phyloP scores from a whole-genome alignment of 2,888 invertebrate genomes.

The Furcula furcula region DNA sequence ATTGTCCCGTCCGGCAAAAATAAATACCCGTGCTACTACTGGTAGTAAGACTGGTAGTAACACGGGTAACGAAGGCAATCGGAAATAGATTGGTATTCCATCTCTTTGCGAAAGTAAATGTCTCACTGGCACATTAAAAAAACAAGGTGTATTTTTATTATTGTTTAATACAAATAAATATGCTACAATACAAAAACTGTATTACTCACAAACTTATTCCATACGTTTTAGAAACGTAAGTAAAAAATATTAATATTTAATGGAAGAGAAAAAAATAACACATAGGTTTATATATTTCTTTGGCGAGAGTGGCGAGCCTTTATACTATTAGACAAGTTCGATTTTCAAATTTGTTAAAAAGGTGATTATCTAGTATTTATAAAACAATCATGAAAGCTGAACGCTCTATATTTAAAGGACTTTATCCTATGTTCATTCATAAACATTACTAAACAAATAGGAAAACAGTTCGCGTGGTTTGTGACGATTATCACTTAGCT shows the following conservation, averaged over 20 bases:
- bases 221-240: slow-evolving; percentile 33
- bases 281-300: slow-evolving; percentile 13
- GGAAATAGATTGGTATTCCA: too few species aligned
- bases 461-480: background rate
- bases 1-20: too few species aligned
- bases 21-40: too few species aligned
- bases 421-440: slow-evolving; percentile 4
- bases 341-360: background rate
- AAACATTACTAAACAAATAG: slow-evolving; percentile 15
- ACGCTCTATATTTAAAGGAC: background rate
- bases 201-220: slow-evolving; percentile 47
- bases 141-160: too few species aligned
- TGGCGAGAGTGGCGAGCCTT: slow-evolving; percentile 24
- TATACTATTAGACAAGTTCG: background rate
- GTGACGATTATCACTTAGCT: background rate
- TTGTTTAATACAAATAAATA: slow-evolving; percentile 75
- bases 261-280: slow-evolving; percentile 27
- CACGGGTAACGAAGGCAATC: too few species aligned
- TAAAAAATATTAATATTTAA: slow-evolving; percentile 35
- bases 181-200: slow-evolving; percentile 55
- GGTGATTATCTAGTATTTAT: slow-evolving; percentile 5
- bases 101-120: too few species aligned
- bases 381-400: slow-evolving; percentile 13
- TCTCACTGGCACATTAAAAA: too few species aligned
- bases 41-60: too few species aligned